Evolutionary conservation across 2,888 invertebrate species (phyloP), one percentile per base, ranked within the genome.

Genomic region (Hirtodrosophila trivittata): DNA sequence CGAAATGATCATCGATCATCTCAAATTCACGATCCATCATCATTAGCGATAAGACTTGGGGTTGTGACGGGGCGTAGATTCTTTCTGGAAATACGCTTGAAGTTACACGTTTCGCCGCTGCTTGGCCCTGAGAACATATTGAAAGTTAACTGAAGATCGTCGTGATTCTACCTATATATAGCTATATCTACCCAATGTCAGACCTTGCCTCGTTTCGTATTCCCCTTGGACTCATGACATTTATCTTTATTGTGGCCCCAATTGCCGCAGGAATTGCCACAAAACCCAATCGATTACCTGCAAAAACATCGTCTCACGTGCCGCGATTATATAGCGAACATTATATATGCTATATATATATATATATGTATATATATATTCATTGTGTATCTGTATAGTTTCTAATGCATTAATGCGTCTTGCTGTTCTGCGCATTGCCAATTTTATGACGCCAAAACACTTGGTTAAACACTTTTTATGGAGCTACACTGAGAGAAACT

Each of bases 21-120:
- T 86, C 83, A 64, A 75, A 87, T 82, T 87, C 66, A 87, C 87
- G 86, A 82, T 82, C 82, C 86, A 87, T 82, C 82, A 85, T 82
- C 87, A 82, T 82, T 82, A 82, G 83, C 60, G 84, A 77, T 83
- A 80, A 83, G 81, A 46, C 65, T 18, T 14, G 26, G 46, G 38
- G 3, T n/a, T n/a, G n/a, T 21, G 18, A 21, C 18, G 18, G 5
- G 18, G 18, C 5, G 5, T 21, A 21, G 18, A 21, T 21, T 21
- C 3, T 21, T 21, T 2, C 18, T 21, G 18, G 30, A 69, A 75
- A 77, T 66, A 54, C 76, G 52, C 68, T 78, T 76, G 76, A 76
- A 80, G 80, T 76, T 74, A 56, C 30, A 56, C 28, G 38, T 32
- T 66, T 74, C 43, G 70, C 75, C 75, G 75, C 43, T 30, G 30